Conservation (phyloP, 2,797 vertebrate species). For the Gallinago stenura region DNA sequence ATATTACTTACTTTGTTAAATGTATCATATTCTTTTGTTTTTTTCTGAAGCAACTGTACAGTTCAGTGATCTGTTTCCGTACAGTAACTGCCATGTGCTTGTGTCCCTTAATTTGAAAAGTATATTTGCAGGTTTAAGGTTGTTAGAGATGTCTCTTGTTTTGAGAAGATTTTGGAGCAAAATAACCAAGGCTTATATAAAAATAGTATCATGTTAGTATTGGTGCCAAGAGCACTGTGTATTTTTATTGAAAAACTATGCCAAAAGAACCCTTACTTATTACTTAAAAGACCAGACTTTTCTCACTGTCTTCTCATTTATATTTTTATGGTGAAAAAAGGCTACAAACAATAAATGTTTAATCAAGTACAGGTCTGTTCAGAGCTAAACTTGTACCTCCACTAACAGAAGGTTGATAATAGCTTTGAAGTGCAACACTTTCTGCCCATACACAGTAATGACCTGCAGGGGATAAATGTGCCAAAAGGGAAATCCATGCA, state of each 20-base stretch:
- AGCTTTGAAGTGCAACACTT: slow-evolving; percentile 10
- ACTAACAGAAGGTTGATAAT: slow-evolving; percentile 21
- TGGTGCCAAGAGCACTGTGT: not conserved
- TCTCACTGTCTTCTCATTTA: not conserved
- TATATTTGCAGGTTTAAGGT: not conserved
- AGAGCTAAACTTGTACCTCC: slow-evolving; percentile 34
- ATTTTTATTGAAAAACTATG: not conserved
- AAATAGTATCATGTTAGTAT: not conserved
- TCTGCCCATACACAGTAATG: not conserved
- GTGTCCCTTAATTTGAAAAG: not conserved
- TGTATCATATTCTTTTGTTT: not conserved
- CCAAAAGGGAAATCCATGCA: slow-evolving; percentile 46
- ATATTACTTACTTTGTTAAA: not conserved
- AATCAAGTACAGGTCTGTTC: slow-evolving; percentile 14
- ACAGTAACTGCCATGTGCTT: not conserved
- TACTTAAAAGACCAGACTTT: not conserved
- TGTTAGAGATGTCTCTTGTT: not conserved
- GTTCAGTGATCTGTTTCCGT: not conserved
- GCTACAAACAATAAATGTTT: slow-evolving; percentile 22
- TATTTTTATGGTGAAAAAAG: not conserved
- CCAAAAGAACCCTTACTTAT: not conserved
- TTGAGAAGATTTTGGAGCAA: not conserved
- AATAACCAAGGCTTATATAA: not conserved
- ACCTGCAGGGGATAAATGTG: slow-evolving; percentile 39
- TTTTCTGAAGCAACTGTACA: not conserved